These are phyloP conservation scores for Rostratula benghalensis DNA, from an alignment of 2,113 vertebrate genomes.

Conservation along the genomic window DNA sequence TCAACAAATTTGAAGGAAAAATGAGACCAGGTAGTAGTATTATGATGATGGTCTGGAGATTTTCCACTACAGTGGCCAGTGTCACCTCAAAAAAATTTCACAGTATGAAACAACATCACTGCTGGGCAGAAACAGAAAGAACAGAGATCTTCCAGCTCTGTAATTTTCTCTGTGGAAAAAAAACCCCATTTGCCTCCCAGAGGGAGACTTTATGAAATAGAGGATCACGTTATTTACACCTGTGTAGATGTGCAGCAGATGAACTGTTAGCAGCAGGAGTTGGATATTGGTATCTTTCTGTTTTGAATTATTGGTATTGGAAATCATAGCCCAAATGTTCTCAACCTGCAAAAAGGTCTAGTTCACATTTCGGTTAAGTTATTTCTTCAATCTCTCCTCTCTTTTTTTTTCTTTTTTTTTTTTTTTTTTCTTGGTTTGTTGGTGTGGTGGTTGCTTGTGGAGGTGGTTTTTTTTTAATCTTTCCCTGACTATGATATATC, in stretches of 20 bases:
- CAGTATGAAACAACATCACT: not conserved
- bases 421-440: not conserved
- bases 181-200: not conserved
- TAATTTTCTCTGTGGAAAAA: not conserved
- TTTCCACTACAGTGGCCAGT: not conserved
- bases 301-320: not conserved
- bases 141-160: not conserved
- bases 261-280: not conserved
- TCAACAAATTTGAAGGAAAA: not conserved
- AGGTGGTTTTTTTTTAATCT: too few species aligned
- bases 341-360: not conserved
- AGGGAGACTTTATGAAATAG: not conserved
- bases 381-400: not conserved
- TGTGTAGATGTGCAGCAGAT: not conserved
- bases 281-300: not conserved
- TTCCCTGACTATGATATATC: not conserved
- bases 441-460: not conserved
- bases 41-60: not conserved
- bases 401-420: rapidly evolving
- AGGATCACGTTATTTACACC: not conserved
- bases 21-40: not conserved
- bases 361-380: not conserved
- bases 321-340: not conserved
- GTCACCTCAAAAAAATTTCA: not conserved
- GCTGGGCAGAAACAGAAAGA: not conserved